Percentiles rank a stretch among this genome's conserved stretches.
These are phyloP conservation scores for Aurelia aurita complex sp. Pacific DNA, from an alignment of 30 jellyfish, hydroid and myxozoan genomes.

Conservation along the genomic window DNA sequence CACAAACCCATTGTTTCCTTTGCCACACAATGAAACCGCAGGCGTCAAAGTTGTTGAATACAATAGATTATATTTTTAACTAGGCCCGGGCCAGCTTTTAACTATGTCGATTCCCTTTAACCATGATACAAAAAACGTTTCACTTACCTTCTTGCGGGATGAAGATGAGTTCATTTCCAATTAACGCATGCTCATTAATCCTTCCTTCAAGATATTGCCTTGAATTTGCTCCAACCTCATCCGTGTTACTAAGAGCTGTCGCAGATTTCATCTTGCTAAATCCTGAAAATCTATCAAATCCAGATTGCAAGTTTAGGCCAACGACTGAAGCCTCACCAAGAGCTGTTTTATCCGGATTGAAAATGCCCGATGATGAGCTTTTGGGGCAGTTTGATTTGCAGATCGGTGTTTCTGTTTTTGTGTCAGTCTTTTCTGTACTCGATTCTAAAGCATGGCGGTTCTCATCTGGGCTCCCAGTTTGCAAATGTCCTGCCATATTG, in stretches of 20 bases:
- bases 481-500: too few species aligned
- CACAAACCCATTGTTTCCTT: too few species aligned
- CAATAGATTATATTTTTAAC: too few species aligned
- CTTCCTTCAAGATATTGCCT: background rate
- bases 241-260: background rate
- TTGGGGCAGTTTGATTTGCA: slow-evolving; percentile 25
- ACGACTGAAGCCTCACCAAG: slow-evolving; percentile 10
- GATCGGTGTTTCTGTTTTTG: background rate
- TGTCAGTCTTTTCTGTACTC: background rate
- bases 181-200: background rate
- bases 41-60: too few species aligned
- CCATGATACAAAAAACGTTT: too few species aligned
- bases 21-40: too few species aligned
- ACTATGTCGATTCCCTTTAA: too few species aligned
- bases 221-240: background rate
- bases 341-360: background rate
- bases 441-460: too few species aligned
- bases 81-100: too few species aligned
- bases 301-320: slow-evolving; percentile 37
- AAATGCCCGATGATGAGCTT: background rate
- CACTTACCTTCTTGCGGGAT: slow-evolving; percentile 32
- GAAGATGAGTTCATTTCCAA: slow-evolving; percentile 16
- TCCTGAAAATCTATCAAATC: slow-evolving; percentile 24
- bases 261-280: background rate
- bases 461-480: background rate